These are phyloP conservation scores for Etheostoma nigrum DNA, from an alignment of 2,797 vertebrate species.

Conservation along the genomic window DNA sequence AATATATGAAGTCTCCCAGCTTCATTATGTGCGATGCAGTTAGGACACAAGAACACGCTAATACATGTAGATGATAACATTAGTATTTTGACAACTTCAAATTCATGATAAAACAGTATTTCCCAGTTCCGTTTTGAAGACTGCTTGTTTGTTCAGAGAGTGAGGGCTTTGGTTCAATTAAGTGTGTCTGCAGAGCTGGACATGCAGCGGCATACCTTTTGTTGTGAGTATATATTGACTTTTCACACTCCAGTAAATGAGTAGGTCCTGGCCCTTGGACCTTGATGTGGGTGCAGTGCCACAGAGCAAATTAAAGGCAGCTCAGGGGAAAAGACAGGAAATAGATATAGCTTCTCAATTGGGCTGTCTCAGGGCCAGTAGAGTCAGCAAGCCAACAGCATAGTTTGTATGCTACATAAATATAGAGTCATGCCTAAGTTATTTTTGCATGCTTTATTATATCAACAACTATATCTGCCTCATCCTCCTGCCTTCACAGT, in stretches of 20 bases:
- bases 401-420: slow-evolving; percentile 4
- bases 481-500: neutral
- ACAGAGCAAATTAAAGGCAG: slow-evolving; percentile 79
- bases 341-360: slow-evolving; percentile 61
- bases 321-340: slow-evolving; percentile 66
- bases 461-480: neutral
- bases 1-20: no score
- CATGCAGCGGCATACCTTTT: slow-evolving; percentile 62
- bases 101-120: no score
- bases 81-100: no score
- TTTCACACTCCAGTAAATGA: slow-evolving; percentile 77
- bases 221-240: slow-evolving; percentile 79
- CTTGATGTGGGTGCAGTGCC: slow-evolving; percentile 62
- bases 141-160: slow-evolving; percentile 13
- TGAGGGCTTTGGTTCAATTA: slow-evolving; percentile 24
- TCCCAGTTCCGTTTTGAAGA: slow-evolving; percentile 4
- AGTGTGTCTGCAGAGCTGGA: slow-evolving; percentile 28
- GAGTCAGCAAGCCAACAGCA: slow-evolving; percentile 15
- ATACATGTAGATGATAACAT: no score
- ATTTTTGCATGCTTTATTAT: slow-evolving; percentile 1
- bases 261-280: slow-evolving; percentile 61
- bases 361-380: slow-evolving; percentile 21
- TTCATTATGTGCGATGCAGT: no score
- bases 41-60: no score
- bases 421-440: neutral